Conservation (phyloP, 2,113 vertebrate genomes). For the Caracal caracal region DNA sequence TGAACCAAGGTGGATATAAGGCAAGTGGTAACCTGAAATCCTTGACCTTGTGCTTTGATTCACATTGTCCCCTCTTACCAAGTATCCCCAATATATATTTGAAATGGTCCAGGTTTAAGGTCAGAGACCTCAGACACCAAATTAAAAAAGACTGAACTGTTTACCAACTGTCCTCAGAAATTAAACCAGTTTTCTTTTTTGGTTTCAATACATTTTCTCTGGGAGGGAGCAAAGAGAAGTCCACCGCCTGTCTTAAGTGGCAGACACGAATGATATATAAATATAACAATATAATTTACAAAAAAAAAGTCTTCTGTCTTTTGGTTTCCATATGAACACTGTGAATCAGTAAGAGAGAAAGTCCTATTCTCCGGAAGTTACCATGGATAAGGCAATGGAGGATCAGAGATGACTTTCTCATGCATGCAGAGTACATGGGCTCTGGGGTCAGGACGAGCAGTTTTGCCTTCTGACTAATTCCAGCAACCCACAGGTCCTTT, state of each 20-base stretch:
- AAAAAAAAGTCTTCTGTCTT: neutral
- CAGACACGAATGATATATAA: neutral
- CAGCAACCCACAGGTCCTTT: neutral
- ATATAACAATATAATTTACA: neutral
- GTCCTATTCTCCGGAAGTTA: neutral
- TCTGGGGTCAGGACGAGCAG: neutral
- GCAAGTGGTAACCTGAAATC: neutral
- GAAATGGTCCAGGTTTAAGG: neutral
- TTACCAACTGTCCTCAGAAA: neutral
- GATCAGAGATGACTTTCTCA: neutral
- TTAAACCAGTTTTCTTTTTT: neutral
- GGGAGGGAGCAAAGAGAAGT: neutral
- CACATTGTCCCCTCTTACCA: no score
- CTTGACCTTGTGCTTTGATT: neutral
- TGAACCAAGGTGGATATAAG: neutral
- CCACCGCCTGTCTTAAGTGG: neutral
- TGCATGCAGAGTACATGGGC: neutral
- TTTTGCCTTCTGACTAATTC: constrained; percentile 26
- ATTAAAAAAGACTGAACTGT: neutral
- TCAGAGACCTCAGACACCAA: neutral
- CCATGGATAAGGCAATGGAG: neutral
- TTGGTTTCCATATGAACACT: neutral
- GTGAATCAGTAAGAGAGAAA: neutral
- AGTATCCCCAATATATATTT: neutral
- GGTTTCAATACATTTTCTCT: neutral